Evolutionary conservation across 2,888 invertebrate species (phyloP).

Genomic region (Maniola hyperantus): DNA sequence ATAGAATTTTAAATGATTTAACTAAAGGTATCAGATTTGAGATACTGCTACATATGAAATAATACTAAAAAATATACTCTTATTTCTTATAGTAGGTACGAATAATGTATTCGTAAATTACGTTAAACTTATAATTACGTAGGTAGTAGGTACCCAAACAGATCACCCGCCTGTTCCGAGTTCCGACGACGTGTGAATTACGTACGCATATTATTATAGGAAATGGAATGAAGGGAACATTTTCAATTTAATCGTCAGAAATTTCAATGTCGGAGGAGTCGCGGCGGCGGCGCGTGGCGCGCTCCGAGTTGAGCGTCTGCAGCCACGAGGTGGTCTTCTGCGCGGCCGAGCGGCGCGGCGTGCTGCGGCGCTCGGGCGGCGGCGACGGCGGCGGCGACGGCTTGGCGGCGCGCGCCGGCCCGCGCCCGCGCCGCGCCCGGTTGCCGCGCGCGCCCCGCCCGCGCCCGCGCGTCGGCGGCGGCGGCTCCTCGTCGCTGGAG

Average conservation of each 20-base stretch:
- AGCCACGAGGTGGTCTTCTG: slow-evolving; percentile 64
- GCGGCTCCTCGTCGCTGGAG: slow-evolving; percentile 64
- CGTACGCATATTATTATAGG: not conserved
- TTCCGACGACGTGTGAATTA: not conserved
- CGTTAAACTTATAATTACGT: not conserved
- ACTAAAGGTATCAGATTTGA: too few species aligned
- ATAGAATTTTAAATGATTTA: too few species aligned
- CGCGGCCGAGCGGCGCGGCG: slow-evolving; percentile 68
- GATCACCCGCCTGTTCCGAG: too few species aligned
- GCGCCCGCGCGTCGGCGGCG: slow-evolving; percentile 39
- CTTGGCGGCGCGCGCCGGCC: slow-evolving; percentile 41
- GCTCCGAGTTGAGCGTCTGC: slow-evolving; percentile 53
- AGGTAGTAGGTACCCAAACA: not conserved
- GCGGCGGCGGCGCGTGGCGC: slow-evolving; percentile 51
- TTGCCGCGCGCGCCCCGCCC: slow-evolving; percentile 42
- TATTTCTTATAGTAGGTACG: not conserved
- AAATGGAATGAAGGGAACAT: not conserved
- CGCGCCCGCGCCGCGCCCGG: slow-evolving; percentile 39
- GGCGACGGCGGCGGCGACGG: slow-evolving; percentile 39
- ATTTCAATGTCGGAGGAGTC: slow-evolving; percentile 67
- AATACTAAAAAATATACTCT: not conserved
- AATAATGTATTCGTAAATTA: not conserved
- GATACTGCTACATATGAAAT: not conserved
- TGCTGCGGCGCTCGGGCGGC: slow-evolving; percentile 59
- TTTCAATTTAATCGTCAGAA: slow-evolving; percentile 51